A percentile compares a stretch with the other conserved stretches of the same genome.
phyloP scores from a whole-genome alignment of 2,797 vertebrate genomes.

The Emydoidea blandingii region DNA sequence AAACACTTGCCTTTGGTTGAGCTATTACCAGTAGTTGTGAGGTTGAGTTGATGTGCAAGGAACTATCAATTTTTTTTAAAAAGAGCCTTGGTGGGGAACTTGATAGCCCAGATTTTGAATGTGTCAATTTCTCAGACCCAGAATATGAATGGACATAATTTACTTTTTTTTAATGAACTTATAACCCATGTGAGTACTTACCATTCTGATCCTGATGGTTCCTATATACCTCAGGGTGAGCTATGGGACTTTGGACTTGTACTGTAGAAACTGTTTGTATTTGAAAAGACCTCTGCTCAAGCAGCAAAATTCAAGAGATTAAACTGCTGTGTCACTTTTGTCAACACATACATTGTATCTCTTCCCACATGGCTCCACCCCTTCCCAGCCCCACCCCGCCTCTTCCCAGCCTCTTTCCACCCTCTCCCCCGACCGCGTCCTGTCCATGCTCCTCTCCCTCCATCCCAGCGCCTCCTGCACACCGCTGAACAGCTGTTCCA shows the following conservation, averaged over 20 bases:
- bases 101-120: background rate
- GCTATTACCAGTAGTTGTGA: background rate
- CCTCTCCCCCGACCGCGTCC: too few species aligned
- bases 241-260: background rate
- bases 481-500: too few species aligned
- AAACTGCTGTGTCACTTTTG: background rate
- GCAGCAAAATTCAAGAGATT: background rate
- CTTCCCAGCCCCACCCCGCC: too few species aligned
- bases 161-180: background rate
- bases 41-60: fast-evolving
- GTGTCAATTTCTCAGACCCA: fast-evolving
- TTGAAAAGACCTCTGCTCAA: background rate
- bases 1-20: background rate
- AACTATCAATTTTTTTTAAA: background rate
- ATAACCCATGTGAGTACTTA: background rate
- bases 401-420: too few species aligned
- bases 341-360: background rate
- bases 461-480: too few species aligned
- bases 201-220: background rate
- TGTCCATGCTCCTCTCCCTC: too few species aligned
- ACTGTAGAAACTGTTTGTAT: background rate
- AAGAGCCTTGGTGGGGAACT: background rate
- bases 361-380: too few species aligned
- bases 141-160: background rate
- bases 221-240: background rate